These are phyloP conservation scores for Drosophila kambysellisi DNA, from an alignment of 2,888 invertebrate genomes.

Conservation along the genomic window DNA sequence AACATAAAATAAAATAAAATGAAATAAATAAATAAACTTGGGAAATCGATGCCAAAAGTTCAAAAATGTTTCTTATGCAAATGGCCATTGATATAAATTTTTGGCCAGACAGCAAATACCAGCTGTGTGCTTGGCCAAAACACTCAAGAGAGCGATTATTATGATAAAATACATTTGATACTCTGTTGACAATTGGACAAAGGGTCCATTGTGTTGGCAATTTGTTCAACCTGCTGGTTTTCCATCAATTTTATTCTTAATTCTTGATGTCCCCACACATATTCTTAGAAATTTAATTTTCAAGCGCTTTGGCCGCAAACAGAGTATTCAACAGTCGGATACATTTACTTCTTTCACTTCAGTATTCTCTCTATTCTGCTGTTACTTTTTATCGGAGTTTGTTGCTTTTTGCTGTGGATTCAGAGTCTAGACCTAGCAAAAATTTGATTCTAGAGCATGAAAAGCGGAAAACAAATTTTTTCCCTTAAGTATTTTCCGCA, in stretches of 20 bases:
- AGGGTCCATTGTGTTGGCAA: background rate
- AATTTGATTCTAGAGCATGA: conserved; percentile 45
- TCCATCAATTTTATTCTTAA: background rate
- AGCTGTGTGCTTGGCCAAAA: conserved; percentile 56
- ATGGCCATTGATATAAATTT: conserved; percentile 58
- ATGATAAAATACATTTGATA: conserved; percentile 77
- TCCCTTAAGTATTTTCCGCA: conserved; percentile 72
- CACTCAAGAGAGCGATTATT: conserved; percentile 80
- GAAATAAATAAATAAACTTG: conserved; percentile 25
- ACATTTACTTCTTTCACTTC: too few species aligned
- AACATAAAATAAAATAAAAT: background rate
- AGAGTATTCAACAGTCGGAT: conserved; percentile 19
- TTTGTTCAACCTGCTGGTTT: background rate
- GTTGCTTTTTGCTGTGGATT: conserved; percentile 30
- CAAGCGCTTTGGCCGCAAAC: background rate
- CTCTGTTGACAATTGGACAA: background rate
- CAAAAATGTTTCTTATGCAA: conserved; percentile 61
- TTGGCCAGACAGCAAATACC: conserved; percentile 47
- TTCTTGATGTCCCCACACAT: background rate
- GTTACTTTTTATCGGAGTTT: conserved; percentile 37
- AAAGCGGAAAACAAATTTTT: conserved; percentile 65
- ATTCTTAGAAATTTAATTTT: background rate
- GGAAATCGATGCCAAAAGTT: conserved; percentile 65
- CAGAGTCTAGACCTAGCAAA: conserved; percentile 22
- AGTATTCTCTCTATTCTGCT: conserved; percentile 13